Evolutionary conservation across 2,113 vertebrate species (phyloP), one percentile per base, ranked within the genome.

Genomic region (Nesogale talazaci): DNA sequence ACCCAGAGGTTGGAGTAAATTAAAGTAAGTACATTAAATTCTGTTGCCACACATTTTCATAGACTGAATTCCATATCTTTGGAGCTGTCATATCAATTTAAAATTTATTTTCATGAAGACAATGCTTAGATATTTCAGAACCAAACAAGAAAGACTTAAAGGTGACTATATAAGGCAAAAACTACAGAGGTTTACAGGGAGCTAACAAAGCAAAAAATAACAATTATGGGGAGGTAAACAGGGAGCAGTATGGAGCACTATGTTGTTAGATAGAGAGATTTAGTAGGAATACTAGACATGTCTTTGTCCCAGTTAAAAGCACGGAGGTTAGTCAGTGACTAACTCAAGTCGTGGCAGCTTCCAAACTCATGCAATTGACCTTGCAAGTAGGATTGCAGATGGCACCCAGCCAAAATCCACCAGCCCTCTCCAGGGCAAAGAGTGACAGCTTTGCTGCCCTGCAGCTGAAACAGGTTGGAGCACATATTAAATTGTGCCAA

Each of bases 391-490:
- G 76, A 94, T 91, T 96, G 92, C 82, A 91, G n/a, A 70, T 93
- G 96, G 96, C 96, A 69, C 79, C 85, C 61, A 69, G 95, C 96
- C 96, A 97, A 95, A 96, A 96, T 83, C 89, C 52, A 91, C 95
- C 95, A 96, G 90, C 90, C 38, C 92, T 96, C 96, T 97, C 94
- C 93, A 90, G 96, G 96, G 94, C 95, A 94, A 93, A 93, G 95
- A 94, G 88, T 96, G 96, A 95, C 96, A 96, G 96, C 85, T 96
- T 96, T 96, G 89, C 96, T 93, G 90, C 86, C 93, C 93, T 96
- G 96, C 93, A 79, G 96, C 85, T 95, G 92, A 96, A 95, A 86
- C 95, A 96, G 92, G 95, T 93, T 95, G 93, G 92, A 96, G 79
- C 94, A 93, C 92, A 93, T 94, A 95, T 85, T 95, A 96, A 94